Percentiles rank a stretch among this genome's conserved stretches.
Conservation (phyloP, 2,888 invertebrate species). For the Mythimna albipuncta region DNA sequence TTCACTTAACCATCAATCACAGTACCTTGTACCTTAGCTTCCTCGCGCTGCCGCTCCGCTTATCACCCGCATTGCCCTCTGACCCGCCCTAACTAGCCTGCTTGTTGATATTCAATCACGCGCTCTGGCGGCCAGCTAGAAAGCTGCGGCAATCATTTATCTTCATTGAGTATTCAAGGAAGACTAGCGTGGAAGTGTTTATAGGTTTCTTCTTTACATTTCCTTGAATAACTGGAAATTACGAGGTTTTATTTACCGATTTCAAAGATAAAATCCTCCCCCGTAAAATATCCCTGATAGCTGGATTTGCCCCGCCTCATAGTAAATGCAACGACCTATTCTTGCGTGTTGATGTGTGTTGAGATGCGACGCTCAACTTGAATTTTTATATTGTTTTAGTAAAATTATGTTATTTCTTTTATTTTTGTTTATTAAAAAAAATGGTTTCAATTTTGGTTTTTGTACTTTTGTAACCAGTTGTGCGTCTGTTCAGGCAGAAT, state of each 20-base stretch:
- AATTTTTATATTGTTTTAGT: no score
- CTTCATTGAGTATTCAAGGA: conserved; percentile 45
- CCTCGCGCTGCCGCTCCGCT: conserved; percentile 15
- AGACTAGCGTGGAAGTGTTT: conserved; percentile 27
- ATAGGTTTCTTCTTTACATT: conserved; percentile 7
- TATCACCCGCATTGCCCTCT: conserved; percentile 31
- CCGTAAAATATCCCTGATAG: no score
- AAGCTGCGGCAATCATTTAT: conserved; percentile 37
- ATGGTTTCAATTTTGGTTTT: no score
- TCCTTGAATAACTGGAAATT: conserved; percentile 10
- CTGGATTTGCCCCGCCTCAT: no score
- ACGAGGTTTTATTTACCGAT: no score
- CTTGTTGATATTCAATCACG: conserved; percentile 51
- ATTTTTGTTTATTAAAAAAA: no score
- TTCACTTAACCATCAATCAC: conserved; percentile 33
- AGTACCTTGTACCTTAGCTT: neutral
- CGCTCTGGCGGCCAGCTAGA: conserved; percentile 4
- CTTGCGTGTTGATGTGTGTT: no score
- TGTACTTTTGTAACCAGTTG: no score
- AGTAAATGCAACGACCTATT: no score
- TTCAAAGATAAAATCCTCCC: neutral
- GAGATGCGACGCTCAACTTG: no score
- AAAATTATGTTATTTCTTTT: no score
- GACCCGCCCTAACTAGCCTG: conserved; percentile 49
- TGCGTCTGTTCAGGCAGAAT: no score